A percentile compares a stretch with the other conserved stretches of the same genome.
Evolutionary conservation across 2,888 invertebrate genomes (phyloP).

Genomic region (Sesamia inferens): DNA sequence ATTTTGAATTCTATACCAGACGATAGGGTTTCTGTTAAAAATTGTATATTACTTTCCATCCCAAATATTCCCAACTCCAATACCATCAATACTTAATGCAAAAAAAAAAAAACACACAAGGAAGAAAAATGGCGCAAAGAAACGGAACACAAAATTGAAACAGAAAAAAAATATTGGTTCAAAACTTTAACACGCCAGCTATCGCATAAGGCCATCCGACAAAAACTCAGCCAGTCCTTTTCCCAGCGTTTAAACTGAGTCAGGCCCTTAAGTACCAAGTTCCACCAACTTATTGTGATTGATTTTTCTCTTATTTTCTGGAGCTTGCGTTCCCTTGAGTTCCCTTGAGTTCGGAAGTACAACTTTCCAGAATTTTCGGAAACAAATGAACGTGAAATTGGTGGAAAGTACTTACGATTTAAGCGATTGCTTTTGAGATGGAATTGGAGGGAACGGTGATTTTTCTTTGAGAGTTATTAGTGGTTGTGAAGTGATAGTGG

Average conservation of each 20-base stretch:
- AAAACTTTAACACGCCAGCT: conserved; percentile 30
- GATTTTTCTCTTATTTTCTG: conserved; percentile 64
- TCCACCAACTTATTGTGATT: conserved; percentile 65
- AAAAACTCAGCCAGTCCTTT: conserved; percentile 59
- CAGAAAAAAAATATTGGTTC: not conserved
- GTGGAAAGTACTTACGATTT: conserved; percentile 50
- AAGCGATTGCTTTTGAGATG: conserved; percentile 32
- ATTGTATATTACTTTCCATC: not conserved
- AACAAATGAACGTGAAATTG: conserved; percentile 62
- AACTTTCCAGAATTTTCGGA: conserved; percentile 47
- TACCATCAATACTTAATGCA: not conserved
- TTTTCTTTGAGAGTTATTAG: conserved; percentile 32
- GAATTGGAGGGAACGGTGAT: conserved; percentile 17
- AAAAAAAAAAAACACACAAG: not conserved
- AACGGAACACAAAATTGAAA: conserved; percentile 13
- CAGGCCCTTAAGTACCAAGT: conserved; percentile 66
- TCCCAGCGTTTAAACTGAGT: conserved; percentile 60
- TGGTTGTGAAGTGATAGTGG: conserved; percentile 9
- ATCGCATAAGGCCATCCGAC: conserved; percentile 41
- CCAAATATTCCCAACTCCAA: not conserved
- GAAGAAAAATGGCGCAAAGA: not conserved
- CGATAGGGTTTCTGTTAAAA: no score
- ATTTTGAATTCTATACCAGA: no score
- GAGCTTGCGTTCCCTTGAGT: conserved; percentile 38
- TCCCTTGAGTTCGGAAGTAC: conserved; percentile 36